Evolutionary conservation across 37 sponge, comb jelly and placozoan genomes (phyloP).

Genomic region (Geodia barretti): DNA sequence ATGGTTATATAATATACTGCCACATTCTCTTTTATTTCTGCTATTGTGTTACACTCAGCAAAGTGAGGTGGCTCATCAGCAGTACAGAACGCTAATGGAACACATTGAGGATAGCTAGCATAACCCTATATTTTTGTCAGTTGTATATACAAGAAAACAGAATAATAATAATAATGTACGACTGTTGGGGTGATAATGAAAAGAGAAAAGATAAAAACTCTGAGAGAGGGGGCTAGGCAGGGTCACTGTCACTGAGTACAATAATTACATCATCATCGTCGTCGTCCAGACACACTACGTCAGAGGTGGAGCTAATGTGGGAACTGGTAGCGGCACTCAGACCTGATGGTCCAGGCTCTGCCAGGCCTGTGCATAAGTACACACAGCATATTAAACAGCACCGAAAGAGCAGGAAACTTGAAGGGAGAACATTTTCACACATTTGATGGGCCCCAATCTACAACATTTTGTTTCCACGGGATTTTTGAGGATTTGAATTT

Average conservation of each 20-base stretch:
- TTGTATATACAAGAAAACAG: neutral
- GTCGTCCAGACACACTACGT: neutral
- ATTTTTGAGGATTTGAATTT: too few relatives aligned
- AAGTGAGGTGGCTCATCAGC: slow-evolving; percentile 48
- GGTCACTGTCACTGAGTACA: neutral
- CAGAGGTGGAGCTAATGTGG: neutral
- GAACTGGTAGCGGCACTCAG: neutral
- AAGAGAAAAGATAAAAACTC: too few relatives aligned
- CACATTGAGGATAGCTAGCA: slow-evolving; percentile 20
- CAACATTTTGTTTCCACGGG: too few relatives aligned
- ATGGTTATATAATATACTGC: too few relatives aligned
- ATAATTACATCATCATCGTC: neutral
- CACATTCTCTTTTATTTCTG: neutral
- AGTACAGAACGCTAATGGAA: slow-evolving; percentile 55
- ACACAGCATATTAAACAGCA: too few relatives aligned
- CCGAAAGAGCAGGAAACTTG: too few relatives aligned
- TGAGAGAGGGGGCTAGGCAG: neutral
- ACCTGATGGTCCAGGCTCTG: neutral
- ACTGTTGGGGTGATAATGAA: too few relatives aligned
- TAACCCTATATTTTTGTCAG: neutral
- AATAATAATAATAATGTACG: neutral
- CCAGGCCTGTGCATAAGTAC: too few relatives aligned
- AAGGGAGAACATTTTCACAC: too few relatives aligned
- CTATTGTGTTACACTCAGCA: slow-evolving; percentile 13
- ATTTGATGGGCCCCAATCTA: too few relatives aligned